Evolutionary conservation across 2,113 vertebrate genomes (phyloP).

Genomic region (human (Homo sapiens)): GRCh38 chr13:101394001-101394500

Average conservation of each 20-base stretch:
- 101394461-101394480: neutral
- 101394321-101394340: neutral
- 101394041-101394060: neutral
- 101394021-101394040: neutral
- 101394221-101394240: neutral
- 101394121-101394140: neutral
- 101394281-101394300: neutral
- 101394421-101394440: neutral
- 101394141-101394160: neutral
- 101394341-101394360: neutral
- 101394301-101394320: neutral
- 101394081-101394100: conserved; percentile 19
- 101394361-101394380: neutral
- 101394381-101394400: neutral
- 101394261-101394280: neutral
- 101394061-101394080: neutral
- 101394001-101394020: neutral
- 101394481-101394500: neutral
- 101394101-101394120: neutral
- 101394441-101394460: neutral
- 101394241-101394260: neutral
- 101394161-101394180: neutral
- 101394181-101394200: neutral
- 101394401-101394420: neutral
- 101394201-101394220: neutral